Conservation (phyloP, 64 coral and sea anemone genomes). For the Pachyseris speciosa region DNA sequence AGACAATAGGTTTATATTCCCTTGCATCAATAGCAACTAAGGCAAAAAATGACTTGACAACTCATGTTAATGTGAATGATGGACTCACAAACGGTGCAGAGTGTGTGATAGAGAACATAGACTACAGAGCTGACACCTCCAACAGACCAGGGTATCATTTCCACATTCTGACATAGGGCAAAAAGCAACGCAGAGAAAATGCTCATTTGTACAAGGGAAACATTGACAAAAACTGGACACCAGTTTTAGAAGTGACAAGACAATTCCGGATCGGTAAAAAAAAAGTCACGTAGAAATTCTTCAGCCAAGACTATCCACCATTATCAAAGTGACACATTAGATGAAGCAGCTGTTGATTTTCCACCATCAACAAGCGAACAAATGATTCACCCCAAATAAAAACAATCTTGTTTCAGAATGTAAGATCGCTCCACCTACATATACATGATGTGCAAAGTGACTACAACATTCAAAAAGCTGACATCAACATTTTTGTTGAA, state of each 20-base stretch:
- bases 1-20: too few relatives aligned
- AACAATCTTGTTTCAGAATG: too few relatives aligned
- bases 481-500: too few relatives aligned
- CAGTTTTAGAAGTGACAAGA: too few relatives aligned
- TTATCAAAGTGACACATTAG: constrained; percentile 38
- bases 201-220: constrained; percentile 12
- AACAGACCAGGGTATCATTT: constrained; percentile 48
- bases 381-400: constrained; percentile 20
- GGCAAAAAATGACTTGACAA: constrained; percentile 47
- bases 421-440: not conserved
- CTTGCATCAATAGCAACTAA: not conserved
- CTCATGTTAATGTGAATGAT: constrained; percentile 47
- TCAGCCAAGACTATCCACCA: constrained; percentile 36
- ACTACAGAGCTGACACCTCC: constrained; percentile 8
- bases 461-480: too few relatives aligned
- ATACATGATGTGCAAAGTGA: not conserved
- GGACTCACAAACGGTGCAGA: constrained; percentile 46
- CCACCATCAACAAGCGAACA: constrained; percentile 22
- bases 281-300: constrained; percentile 33
- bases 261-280: constrained; percentile 16
- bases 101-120: constrained; percentile 44
- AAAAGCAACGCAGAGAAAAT: not conserved
- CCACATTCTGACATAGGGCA: constrained; percentile 26
- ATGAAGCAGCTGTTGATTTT: constrained; percentile 41
- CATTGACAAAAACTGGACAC: too few relatives aligned